Conservation (phyloP, 2,888 invertebrate genomes). For the Apotomis capreana region DNA sequence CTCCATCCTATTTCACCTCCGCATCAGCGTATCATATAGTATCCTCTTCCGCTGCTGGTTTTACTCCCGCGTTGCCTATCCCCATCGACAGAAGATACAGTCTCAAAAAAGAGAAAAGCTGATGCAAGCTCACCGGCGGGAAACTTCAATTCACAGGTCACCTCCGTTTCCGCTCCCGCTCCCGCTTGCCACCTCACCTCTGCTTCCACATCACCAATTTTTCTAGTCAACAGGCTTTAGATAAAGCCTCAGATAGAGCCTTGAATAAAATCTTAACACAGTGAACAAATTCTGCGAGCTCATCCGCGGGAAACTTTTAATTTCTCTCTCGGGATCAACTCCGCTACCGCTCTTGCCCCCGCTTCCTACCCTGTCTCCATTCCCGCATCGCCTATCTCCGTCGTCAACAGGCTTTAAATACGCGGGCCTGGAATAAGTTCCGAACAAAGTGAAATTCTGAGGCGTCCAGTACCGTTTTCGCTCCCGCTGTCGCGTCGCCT, state of each 20-base stretch:
- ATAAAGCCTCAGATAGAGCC: too few species aligned
- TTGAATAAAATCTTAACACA: constrained; percentile 62
- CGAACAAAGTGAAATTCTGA: constrained; percentile 72
- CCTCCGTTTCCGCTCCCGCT: too few species aligned
- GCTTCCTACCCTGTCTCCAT: constrained; percentile 18
- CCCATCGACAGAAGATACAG: constrained; percentile 46
- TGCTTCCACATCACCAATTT: too few species aligned
- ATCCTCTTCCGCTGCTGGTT: constrained; percentile 21
- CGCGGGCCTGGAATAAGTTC: constrained; percentile 62
- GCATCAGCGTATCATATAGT: too few species aligned
- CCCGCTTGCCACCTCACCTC: too few species aligned
- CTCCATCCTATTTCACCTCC: too few species aligned
- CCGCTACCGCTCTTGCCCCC: constrained; percentile 40
- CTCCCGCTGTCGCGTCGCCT: constrained; percentile 38
- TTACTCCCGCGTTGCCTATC: constrained; percentile 7
- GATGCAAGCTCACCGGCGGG: too few species aligned
- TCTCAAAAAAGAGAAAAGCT: constrained; percentile 72
- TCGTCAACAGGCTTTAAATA: constrained; percentile 57
- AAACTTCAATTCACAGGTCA: too few species aligned
- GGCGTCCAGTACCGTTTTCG: constrained; percentile 38
- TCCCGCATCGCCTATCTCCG: constrained; percentile 42
- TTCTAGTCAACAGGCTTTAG: too few species aligned
- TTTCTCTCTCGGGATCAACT: constrained; percentile 46
- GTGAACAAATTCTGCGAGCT: constrained; percentile 65
- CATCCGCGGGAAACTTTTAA: constrained; percentile 57